Evolutionary conservation across 2,797 vertebrate species (phyloP), one percentile per base, ranked within the genome.

Genomic region (Bucorvus abyssinicus): DNA sequence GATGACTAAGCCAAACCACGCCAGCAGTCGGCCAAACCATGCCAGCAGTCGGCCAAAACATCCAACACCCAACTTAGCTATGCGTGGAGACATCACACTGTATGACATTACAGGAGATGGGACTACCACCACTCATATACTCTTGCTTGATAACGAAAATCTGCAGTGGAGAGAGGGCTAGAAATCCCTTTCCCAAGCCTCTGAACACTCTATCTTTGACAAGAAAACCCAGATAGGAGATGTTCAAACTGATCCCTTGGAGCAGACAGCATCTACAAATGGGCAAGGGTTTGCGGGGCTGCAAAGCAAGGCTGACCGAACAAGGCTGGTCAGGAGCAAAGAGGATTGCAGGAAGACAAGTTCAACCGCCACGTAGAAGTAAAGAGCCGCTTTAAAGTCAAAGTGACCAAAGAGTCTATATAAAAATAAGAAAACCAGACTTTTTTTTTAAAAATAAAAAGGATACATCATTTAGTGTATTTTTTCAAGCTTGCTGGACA

Each of bases 401-500:
- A 36, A 64, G 14, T 45, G 9, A 65, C 6, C 68, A n/a, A 80
- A 27, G 34, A 56, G 60, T 74, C 55, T 71, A 47, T 63, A 87
- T 21, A 27, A 45, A 73, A 95, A 90, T 74, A 82, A 95, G n/a
- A 56, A 94, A 94, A 75, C 9, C 56, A 93, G 40, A 29, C 21
- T 44, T 76, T 26, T 8, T n/a, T 16, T 29, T 29, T 49, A 8
- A 36, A 36, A 6, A 29, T 56, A 70, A 84, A 93, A 94, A 84
- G 14, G 73, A 42, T 90, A 86, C 69, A 89, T 89, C 42, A 36
- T 49, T 77, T 74, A 86, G 40, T 87, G 55, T 56, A 56, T 92
- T 93, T 65, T 90, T 80, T 83, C 85, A 86, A 88, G 73, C 94
- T 94, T 90, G 73, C 89, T 82, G 87, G 91, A 94, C 94, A 94